Conservation (phyloP, 1,140 invertebrate species). For the Cherax quadricarinatus region DNA sequence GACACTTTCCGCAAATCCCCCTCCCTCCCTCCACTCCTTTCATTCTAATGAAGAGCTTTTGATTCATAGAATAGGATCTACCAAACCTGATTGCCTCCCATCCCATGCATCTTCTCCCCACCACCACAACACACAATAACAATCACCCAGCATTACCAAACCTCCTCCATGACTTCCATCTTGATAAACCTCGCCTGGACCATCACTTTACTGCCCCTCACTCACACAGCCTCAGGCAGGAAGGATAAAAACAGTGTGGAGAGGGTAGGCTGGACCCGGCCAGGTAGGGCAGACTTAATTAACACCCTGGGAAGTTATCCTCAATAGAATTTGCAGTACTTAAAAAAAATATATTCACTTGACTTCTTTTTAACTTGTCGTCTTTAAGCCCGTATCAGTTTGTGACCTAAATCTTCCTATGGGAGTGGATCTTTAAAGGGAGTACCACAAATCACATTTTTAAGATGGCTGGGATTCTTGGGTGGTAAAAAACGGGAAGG, state of each 20-base stretch:
- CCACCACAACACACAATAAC: no score
- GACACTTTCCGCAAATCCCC: conserved; percentile 11
- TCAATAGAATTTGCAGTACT: neutral
- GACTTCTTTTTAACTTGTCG: no score
- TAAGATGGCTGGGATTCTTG: neutral
- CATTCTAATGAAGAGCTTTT: no score
- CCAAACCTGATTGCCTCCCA: no score
- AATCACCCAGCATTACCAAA: no score
- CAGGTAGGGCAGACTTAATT: conserved; percentile 33
- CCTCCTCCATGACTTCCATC: neutral
- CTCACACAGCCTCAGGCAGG: neutral
- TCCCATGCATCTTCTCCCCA: no score
- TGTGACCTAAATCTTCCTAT: no score
- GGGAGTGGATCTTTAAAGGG: no score
- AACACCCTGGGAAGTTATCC: conserved; percentile 21
- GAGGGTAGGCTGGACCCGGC: no score
- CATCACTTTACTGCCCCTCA: neutral
- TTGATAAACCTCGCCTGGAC: neutral
- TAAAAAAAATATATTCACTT: neutral
- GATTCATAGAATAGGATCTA: no score
- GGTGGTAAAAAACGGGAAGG: conserved; percentile 1
- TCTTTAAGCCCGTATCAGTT: no score
- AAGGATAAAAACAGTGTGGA: neutral
- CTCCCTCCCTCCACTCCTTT: no score
- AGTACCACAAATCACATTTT: neutral